A percentile compares a stretch with the other conserved stretches of the same genome.
Evolutionary conservation across 2,888 invertebrate genomes (phyloP).

Genomic region (Nebria salina): DNA sequence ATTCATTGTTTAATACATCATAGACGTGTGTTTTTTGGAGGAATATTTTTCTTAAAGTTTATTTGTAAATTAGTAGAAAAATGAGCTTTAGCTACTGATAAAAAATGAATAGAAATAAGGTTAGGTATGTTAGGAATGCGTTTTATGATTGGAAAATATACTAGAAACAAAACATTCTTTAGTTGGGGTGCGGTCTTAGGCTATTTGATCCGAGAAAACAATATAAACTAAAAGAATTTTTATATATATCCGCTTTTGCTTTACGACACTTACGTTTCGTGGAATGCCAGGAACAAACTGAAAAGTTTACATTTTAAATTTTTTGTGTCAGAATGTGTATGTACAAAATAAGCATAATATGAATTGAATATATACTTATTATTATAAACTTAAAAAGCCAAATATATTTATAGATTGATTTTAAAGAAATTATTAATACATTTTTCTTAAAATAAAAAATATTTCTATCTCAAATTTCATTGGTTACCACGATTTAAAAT

Average conservation of each 20-base stretch:
- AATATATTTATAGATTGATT: no score
- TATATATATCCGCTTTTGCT: slow-evolving; percentile 12
- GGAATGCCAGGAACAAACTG: slow-evolving; percentile 21
- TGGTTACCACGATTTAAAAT: no score
- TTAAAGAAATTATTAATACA: no score
- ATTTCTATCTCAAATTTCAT: no score
- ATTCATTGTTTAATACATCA: neutral
- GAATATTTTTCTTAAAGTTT: neutral
- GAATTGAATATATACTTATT: no score
- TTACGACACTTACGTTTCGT: slow-evolving; percentile 4
- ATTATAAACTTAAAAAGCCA: no score
- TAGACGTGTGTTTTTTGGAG: neutral
- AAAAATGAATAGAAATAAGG: neutral
- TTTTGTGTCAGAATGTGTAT: no score
- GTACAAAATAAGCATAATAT: no score
- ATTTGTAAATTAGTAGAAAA: no score
- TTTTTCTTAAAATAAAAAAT: no score
- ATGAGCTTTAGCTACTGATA: neutral
- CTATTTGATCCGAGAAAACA: slow-evolving; percentile 21
- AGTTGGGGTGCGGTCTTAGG: neutral
- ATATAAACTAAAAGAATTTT: slow-evolving; percentile 3
- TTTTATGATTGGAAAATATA: neutral
- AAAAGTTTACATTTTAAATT: slow-evolving; percentile 8
- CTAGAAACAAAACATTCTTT: neutral
- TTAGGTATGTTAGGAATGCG: neutral